These are phyloP conservation scores for Pandemis corylana DNA, from an alignment of 2,888 invertebrate species.

Conservation along the genomic window DNA sequence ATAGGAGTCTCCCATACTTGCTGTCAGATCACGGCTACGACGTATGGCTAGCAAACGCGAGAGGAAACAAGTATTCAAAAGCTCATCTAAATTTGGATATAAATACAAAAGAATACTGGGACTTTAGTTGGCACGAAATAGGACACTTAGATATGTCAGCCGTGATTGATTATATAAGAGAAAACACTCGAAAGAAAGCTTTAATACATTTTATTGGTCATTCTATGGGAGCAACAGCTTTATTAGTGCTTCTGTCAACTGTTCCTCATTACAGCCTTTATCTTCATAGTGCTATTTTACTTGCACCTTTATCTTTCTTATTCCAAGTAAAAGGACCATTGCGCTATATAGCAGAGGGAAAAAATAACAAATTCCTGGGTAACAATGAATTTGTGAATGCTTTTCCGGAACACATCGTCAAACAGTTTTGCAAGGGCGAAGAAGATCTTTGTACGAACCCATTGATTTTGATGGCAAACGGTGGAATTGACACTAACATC, in stretches of 20 bases:
- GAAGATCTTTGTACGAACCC: slow-evolving; percentile 53
- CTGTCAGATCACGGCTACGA: slow-evolving; percentile 82
- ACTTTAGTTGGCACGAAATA: slow-evolving; percentile 68
- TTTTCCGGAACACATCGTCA: slow-evolving; percentile 49
- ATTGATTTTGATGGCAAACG: slow-evolving; percentile 54
- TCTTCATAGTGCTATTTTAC: slow-evolving; percentile 54
- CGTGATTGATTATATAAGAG: slow-evolving; percentile 54
- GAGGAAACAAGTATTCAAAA: slow-evolving; percentile 63
- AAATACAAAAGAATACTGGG: slow-evolving; percentile 54
- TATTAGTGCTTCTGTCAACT: slow-evolving; percentile 57
- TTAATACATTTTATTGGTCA: slow-evolving; percentile 59
- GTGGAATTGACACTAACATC: slow-evolving; percentile 49
- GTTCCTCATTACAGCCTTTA: slow-evolving; percentile 54
- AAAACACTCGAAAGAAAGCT: slow-evolving; percentile 44
- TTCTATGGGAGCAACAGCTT: slow-evolving; percentile 61
- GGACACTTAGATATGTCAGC: slow-evolving; percentile 60
- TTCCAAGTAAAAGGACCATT: slow-evolving; percentile 57
- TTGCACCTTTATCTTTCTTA: slow-evolving; percentile 64
- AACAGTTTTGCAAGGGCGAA: slow-evolving; percentile 54
- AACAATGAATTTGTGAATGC: slow-evolving; percentile 49
- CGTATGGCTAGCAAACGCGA: slow-evolving; percentile 83
- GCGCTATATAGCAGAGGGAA: slow-evolving; percentile 52
- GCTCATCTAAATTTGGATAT: slow-evolving; percentile 46
- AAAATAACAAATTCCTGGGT: slow-evolving; percentile 49
- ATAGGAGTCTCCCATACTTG: slow-evolving; percentile 57